Percentiles rank a stretch among this genome's conserved stretches.
phyloP scores from a whole-genome alignment of 2,888 invertebrate genomes.

The Nebria salina region DNA sequence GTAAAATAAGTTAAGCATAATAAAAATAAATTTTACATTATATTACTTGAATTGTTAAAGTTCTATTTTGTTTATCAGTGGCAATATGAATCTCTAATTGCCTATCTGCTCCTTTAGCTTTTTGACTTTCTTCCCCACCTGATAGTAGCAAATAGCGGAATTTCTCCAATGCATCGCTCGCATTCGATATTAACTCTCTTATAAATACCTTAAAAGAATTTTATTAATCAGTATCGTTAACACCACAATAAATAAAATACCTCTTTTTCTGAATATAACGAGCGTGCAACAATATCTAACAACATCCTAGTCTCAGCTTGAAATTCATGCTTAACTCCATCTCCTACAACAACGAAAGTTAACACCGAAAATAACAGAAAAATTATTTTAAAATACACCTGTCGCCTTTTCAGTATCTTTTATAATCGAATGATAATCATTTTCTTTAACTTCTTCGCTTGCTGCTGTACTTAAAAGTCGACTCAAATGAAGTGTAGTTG shows the following conservation, averaged over 20 bases:
- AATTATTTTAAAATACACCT: constrained; percentile 58
- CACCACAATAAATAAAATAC: constrained; percentile 60
- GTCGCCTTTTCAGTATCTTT: constrained; percentile 69
- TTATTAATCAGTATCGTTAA: background rate
- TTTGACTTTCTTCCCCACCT: constrained; percentile 62
- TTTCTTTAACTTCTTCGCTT: constrained; percentile 57
- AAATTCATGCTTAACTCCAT: constrained; percentile 81
- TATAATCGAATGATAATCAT: constrained; percentile 69
- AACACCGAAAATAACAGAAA: background rate
- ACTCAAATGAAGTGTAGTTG: constrained; percentile 29
- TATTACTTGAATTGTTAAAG: constrained; percentile 83
- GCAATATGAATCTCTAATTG: constrained; percentile 87
- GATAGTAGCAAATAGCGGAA: constrained; percentile 80
- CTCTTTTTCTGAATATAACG: constrained; percentile 97
- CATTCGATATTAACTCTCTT: constrained; percentile 94
- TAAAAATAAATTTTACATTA: constrained; percentile 33
- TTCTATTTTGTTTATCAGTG: constrained; percentile 87
- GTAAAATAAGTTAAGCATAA: constrained; percentile 17
- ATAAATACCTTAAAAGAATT: constrained; percentile 81
- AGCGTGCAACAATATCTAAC: constrained; percentile 95
- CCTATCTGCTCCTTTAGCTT: constrained; percentile 70
- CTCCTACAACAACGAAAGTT: constrained; percentile 60
- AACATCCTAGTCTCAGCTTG: constrained; percentile 97
- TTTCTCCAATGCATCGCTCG: constrained; percentile 97
- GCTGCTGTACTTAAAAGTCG: constrained; percentile 52